Percentiles rank a stretch among this genome's conserved stretches.
These are phyloP conservation scores for Tridacna crocea DNA, from an alignment of 2,888 invertebrate genomes.

Conservation along the genomic window DNA sequence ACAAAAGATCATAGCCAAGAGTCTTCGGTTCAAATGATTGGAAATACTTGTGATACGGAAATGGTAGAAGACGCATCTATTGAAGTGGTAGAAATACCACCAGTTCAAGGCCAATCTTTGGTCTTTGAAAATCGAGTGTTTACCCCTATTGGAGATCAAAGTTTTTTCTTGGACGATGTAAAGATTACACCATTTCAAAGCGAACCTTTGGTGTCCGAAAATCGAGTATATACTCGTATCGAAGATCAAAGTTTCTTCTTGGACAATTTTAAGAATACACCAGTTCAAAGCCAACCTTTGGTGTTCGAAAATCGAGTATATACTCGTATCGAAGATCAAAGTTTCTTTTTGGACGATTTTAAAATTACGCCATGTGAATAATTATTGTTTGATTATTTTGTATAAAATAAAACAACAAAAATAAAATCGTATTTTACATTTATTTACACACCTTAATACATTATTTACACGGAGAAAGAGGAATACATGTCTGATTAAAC, in stretches of 20 bases:
- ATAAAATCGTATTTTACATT: background rate
- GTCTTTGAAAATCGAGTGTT: background rate
- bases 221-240: background rate
- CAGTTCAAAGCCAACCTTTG: background rate
- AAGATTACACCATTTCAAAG: background rate
- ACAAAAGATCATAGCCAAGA: background rate
- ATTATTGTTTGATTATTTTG: background rate
- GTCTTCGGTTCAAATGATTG: background rate
- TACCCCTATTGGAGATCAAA: background rate
- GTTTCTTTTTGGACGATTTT: background rate
- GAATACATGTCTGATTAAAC: slow-evolving; percentile 25
- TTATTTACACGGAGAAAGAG: background rate
- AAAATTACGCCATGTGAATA: background rate
- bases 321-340: background rate
- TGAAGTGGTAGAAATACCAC: too few species aligned
- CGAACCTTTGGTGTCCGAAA: background rate
- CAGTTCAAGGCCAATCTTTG: background rate
- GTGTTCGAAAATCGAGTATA: background rate
- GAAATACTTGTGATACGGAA: background rate
- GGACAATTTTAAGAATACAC: background rate
- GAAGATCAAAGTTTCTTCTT: slow-evolving; percentile 3
- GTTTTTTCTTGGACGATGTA: background rate
- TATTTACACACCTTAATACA: background rate
- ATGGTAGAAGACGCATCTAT: too few species aligned
- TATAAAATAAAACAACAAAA: background rate